Evolutionary conservation across 2,888 invertebrate genomes (phyloP), one percentile per base, ranked within the genome.

Genomic region (Ptychoptera contaminata): DNA sequence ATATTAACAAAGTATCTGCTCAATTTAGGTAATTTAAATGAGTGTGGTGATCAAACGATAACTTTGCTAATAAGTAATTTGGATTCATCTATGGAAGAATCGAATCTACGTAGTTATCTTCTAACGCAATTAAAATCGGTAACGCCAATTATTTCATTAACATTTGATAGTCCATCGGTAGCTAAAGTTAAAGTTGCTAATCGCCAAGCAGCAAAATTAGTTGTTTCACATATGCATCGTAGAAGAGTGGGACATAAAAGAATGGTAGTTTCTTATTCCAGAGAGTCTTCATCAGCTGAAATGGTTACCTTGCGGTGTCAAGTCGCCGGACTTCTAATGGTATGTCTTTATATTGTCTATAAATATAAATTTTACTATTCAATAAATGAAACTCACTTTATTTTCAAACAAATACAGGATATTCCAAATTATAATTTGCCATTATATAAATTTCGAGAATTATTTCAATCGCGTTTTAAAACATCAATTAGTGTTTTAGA

Each of bases 191-290:
- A 63, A n/a, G 65, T 66, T 1, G 65, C 66, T 1, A 62, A 30
- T 8, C 29, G 37, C 8, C 37, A 37, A 37, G 64, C 62, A 49
- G 77, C 77, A 9, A 76, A 77, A 54, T 74, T 72, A 51, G 80
- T 82, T 30, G 84, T 88, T 41, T 82, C 84, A 4, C 79, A 82
- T 57, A 68, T 87, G 50, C 86, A 88, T 57, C 74, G 84, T 40
- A 78, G 78, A 53, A 84, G 83, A 66, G 72, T 87, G 53, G 87
- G 87, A 11, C 78, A 77, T 56, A 84, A 83, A 56, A 70, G 85
- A 44, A 82, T 88, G 55, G 68, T 79, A 49, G 84, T 88, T 50
- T 77, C 81, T 2, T 78, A 79, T 55, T 74, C 74, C 16, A 74
- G 77, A 46, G 66, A 63, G 49, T 72, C 69, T 37, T 70, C 70